Conservation (phyloP, 2,113 vertebrate species). For the Suncus etruscus region DNA sequence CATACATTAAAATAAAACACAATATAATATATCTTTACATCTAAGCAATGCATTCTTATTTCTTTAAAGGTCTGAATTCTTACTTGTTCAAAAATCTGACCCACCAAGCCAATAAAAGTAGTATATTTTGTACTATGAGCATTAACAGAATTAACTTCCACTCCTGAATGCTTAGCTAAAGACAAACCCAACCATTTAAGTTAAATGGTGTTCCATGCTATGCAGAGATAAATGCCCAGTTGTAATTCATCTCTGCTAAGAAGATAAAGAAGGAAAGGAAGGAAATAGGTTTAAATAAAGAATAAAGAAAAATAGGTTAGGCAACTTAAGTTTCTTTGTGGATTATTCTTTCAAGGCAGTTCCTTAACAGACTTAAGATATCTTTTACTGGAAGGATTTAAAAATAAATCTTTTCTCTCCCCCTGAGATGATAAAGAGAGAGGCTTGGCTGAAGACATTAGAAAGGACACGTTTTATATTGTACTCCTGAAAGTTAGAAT, state of each 20-base stretch:
- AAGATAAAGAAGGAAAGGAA: neutral
- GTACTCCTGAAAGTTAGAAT: neutral
- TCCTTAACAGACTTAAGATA: conserved; percentile 4
- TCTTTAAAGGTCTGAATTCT: conserved; percentile 40
- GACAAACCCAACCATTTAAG: conserved; percentile 24
- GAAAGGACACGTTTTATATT: neutral
- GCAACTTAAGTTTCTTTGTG: conserved; percentile 16
- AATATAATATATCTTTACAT: conserved; percentile 30
- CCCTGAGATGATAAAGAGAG: neutral
- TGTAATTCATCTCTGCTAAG: neutral
- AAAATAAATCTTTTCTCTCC: conserved; percentile 46
- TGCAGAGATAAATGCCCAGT: neutral
- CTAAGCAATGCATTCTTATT: conserved; percentile 32
- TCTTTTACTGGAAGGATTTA: neutral
- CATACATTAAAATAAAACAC: neutral
- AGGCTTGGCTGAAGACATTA: fast-evolving
- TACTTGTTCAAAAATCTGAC: neutral
- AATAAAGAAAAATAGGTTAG: conserved; percentile 20
- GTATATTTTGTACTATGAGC: neutral
- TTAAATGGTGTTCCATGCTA: neutral
- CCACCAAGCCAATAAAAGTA: neutral
- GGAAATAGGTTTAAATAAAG: conserved; percentile 30
- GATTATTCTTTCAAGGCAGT: conserved; percentile 30
- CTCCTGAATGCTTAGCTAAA: neutral
- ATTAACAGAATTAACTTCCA: neutral